Evolutionary conservation across 2,113 vertebrate genomes (phyloP).

Genomic region (Vidua chalybeata): DNA sequence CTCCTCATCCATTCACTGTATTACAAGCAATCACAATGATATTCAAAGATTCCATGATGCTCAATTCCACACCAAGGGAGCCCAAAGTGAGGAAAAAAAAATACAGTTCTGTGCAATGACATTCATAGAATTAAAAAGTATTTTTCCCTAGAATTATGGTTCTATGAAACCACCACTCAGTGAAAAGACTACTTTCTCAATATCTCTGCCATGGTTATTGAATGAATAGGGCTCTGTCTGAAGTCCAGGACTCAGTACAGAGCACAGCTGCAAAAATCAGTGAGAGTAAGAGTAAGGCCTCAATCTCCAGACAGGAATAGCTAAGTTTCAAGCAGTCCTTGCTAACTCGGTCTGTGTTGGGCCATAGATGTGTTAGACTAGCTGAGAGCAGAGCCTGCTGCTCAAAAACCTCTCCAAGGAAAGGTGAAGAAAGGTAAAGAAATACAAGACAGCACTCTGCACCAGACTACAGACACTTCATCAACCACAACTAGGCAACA

Average conservation of each 20-base stretch:
- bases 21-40: accelerated
- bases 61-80: background rate
- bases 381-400: background rate
- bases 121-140: background rate
- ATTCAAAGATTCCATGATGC: background rate
- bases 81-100: background rate
- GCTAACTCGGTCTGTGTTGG: background rate
- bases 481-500: background rate
- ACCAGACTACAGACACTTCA: background rate
- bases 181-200: background rate
- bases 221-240: constrained; percentile 19
- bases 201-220: background rate
- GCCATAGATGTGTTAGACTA: background rate
- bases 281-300: background rate
- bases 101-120: background rate
- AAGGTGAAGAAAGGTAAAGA: background rate
- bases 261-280: background rate
- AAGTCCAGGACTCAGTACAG: background rate
- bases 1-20: background rate
- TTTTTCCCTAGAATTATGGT: background rate
- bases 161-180: background rate
- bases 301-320: background rate
- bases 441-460: background rate
- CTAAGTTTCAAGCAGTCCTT: background rate
- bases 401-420: background rate